phyloP scores from a whole-genome alignment of 2,797 vertebrate genomes.

The Selene dorsalis region DNA sequence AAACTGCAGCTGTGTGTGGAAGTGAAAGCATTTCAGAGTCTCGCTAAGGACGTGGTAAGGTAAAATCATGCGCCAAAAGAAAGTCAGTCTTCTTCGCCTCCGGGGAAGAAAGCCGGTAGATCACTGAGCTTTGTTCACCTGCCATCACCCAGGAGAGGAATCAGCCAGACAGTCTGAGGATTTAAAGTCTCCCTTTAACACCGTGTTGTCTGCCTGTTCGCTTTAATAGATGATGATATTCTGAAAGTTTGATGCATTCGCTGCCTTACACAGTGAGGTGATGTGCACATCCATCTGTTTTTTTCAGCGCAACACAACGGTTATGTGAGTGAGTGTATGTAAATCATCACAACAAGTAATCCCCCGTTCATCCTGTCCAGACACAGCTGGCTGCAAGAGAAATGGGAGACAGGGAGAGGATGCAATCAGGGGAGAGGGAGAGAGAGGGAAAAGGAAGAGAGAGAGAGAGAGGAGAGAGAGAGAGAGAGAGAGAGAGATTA shows the following conservation, averaged over 20 bases:
- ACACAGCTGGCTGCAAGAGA: constrained; percentile 64
- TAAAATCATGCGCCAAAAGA: constrained; percentile 32
- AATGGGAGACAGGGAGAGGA: constrained; percentile 47
- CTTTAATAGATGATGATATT: neutral
- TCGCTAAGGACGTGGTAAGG: constrained; percentile 1
- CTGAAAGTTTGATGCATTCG: constrained; percentile 13
- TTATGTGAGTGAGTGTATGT: constrained; percentile 38
- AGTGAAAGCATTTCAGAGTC: constrained; percentile 55
- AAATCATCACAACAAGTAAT: constrained; percentile 69
- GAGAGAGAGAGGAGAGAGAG: constrained; percentile 21
- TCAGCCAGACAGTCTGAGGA: neutral
- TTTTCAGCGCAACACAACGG: constrained; percentile 11
- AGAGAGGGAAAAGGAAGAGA: constrained; percentile 42
- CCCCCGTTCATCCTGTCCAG: constrained; percentile 43
- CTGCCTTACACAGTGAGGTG: neutral
- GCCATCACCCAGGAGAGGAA: constrained; percentile 20
- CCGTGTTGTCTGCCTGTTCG: neutral
- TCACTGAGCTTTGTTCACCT: constrained; percentile 42
- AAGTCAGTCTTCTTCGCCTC: constrained; percentile 14
- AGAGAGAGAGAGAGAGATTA: constrained; percentile 45
- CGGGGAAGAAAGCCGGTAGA: constrained; percentile 16
- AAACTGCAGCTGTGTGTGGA: constrained; percentile 44
- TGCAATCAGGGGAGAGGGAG: constrained; percentile 61
- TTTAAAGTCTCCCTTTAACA: constrained; percentile 24
- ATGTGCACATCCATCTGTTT: constrained; percentile 11